phyloP scores from a whole-genome alignment of 2,888 invertebrate species.

The Drosophila peninsularis region DNA sequence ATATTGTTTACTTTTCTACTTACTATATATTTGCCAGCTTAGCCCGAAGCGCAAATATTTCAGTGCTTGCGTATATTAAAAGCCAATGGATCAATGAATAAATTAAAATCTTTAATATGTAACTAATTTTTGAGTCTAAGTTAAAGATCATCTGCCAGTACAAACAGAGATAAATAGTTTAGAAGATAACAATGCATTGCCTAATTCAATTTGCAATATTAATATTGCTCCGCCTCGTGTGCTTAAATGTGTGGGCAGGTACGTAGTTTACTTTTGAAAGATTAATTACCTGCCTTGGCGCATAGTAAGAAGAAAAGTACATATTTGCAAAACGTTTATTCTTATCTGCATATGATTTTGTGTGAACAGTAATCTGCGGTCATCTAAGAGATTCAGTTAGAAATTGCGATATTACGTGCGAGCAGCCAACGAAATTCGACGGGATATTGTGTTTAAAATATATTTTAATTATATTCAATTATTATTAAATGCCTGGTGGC shows the following conservation, averaged over 20 bases:
- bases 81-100: slow-evolving; percentile 3
- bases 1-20: slow-evolving; percentile 36
- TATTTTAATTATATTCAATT: neutral
- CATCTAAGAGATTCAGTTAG: slow-evolving; percentile 70
- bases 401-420: slow-evolving; percentile 54
- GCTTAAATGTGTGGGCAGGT: slow-evolving; percentile 18
- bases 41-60: slow-evolving; percentile 10
- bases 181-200: neutral
- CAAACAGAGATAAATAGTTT: neutral
- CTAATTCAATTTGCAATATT: slow-evolving; percentile 7
- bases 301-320: slow-evolving; percentile 62
- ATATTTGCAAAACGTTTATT: slow-evolving; percentile 71
- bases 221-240: slow-evolving; percentile 13
- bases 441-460: slow-evolving; percentile 7
- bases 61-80: slow-evolving; percentile 4
- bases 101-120: neutral
- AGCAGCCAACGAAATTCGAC: slow-evolving; percentile 29
- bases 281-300: slow-evolving; percentile 60
- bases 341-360: slow-evolving; percentile 70
- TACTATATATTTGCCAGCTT: slow-evolving; percentile 35
- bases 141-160: neutral
- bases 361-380: slow-evolving; percentile 69
- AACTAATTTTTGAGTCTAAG: neutral
- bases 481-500: no score
- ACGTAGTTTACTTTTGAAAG: slow-evolving; percentile 57